Evolutionary conservation across 2,888 invertebrate genomes (phyloP).

Genomic region (Cryptosula pallasiana): DNA sequence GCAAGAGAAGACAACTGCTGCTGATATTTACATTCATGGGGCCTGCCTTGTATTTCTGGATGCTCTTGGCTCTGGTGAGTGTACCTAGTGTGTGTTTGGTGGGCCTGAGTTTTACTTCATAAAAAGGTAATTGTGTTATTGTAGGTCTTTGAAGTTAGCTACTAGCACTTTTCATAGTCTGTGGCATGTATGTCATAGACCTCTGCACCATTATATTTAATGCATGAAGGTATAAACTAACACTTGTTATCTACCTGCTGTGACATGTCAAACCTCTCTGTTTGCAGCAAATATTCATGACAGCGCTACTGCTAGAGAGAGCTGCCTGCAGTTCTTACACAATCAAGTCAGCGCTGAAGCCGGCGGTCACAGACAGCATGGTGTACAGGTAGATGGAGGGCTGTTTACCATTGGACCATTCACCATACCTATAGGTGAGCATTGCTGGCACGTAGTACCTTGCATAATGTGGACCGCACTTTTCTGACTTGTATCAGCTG

Average conservation of each 20-base stretch:
- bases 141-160: background rate
- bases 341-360: background rate
- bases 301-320: background rate
- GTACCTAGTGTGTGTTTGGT: background rate
- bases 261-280: no score
- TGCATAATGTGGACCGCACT: no score
- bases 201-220: background rate
- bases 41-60: constrained; percentile 86
- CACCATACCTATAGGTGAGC: background rate
- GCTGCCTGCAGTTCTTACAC: background rate
- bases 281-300: background rate
- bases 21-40: constrained; percentile 74
- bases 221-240: no score
- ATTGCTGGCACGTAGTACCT: background rate
- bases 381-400: background rate
- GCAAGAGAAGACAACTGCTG: constrained; percentile 36
- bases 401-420: constrained; percentile 1
- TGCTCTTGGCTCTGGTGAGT: constrained; percentile 72
- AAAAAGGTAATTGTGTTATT: no score
- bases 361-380: background rate
- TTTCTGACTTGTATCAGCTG: no score
- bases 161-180: background rate
- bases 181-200: background rate
- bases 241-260: no score
- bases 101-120: no score